Conservation (phyloP, 2,888 invertebrate species). For the Drosophila villosipedis region DNA sequence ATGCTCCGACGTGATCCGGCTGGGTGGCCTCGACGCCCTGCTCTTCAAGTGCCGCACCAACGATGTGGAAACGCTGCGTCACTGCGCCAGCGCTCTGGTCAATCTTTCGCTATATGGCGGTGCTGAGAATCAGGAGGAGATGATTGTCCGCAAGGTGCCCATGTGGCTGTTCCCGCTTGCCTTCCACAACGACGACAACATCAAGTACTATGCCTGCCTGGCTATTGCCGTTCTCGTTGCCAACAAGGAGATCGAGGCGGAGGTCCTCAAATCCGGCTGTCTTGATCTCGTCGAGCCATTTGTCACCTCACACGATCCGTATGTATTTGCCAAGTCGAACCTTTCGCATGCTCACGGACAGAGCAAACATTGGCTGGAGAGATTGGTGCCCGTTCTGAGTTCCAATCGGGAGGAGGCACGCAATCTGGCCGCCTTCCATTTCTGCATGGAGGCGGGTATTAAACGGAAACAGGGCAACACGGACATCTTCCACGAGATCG, state of each 20-base stretch:
- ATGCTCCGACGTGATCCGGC: conserved; percentile 95
- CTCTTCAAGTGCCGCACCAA: conserved; percentile 97
- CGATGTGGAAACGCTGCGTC: conserved; percentile 96
- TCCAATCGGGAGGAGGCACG: conserved; percentile 98
- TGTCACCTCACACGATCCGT: conserved; percentile 96
- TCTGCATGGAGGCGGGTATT: conserved; percentile 99
- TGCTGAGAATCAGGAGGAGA: conserved; percentile 97
- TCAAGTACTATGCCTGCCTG: conserved; percentile 99
- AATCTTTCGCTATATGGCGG: conserved; percentile 98
- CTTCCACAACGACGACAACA: conserved; percentile 97
- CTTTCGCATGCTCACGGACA: conserved; percentile 97
- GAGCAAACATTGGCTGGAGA: conserved; percentile 96
- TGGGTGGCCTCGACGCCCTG: conserved; percentile 97
- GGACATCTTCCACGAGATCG: conserved; percentile 96
- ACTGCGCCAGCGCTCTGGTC: conserved; percentile 98
- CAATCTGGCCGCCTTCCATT: conserved; percentile 98
- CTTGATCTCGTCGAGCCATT: conserved; percentile 98
- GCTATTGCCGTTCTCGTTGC: conserved; percentile 98
- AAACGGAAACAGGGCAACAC: conserved; percentile 97
- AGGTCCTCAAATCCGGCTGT: conserved; percentile 98
- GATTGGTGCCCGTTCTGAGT: conserved; percentile 96
- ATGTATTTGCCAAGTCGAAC: conserved; percentile 96
- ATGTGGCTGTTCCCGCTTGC: conserved; percentile 99
- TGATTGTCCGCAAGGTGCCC: conserved; percentile 97
- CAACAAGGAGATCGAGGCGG: conserved; percentile 98